These are phyloP conservation scores for Paragorgia papillata DNA, from an alignment of 92 coral and sea anemone species.

Conservation along the genomic window DNA sequence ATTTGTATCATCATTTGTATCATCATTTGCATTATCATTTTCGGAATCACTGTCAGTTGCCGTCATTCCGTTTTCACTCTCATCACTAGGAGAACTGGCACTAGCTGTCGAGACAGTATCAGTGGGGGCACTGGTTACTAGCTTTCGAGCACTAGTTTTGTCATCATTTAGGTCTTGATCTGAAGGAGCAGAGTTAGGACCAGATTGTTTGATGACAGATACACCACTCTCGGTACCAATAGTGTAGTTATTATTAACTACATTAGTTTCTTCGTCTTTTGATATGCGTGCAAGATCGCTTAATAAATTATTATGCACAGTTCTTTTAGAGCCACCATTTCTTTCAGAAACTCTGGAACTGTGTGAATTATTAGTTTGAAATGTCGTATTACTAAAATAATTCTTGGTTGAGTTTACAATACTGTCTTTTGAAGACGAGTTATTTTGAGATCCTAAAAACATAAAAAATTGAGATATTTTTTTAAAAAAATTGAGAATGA, in stretches of 20 bases:
- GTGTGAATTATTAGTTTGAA: not conserved
- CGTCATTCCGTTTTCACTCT: not conserved
- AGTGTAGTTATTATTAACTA: not conserved
- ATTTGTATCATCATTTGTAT: not conserved
- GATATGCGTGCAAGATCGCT: conserved; percentile 47
- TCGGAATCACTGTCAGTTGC: not conserved
- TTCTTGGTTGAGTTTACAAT: conserved; percentile 1
- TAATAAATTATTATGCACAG: conserved; percentile 37
- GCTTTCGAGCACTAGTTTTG: not conserved
- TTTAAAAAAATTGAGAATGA: not conserved
- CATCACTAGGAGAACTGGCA: not conserved
- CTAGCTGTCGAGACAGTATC: not conserved
- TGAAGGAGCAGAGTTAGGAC: not conserved
- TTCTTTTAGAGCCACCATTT: no score
- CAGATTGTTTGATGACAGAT: conserved; percentile 1
- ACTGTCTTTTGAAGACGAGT: conserved; percentile 1
- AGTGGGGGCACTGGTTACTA: not conserved
- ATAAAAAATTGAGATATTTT: not conserved
- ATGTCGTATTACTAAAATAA: not conserved
- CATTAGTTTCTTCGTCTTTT: conserved; percentile 37
- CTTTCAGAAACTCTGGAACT: no score
- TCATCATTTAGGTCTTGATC: not conserved
- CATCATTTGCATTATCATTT: not conserved
- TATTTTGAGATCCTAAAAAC: conserved; percentile 3
- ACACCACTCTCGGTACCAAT: not conserved